Evolutionary conservation across 2,888 invertebrate species (phyloP), one percentile per base, ranked within the genome.

Genomic region (Trissolcus japonicus): DNA sequence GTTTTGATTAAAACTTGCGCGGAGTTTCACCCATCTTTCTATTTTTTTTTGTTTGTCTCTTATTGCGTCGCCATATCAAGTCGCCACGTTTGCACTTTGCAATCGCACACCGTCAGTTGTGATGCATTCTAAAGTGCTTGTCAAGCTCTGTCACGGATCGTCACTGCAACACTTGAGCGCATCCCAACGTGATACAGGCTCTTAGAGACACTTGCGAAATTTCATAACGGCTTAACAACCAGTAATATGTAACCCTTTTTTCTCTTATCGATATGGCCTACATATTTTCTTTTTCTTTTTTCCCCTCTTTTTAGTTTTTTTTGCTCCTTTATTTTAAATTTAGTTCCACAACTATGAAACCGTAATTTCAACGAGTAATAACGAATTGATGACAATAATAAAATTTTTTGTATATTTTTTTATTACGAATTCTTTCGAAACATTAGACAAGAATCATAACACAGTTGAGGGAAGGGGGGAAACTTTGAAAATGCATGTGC

Each of bases 1-100:
- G 81, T 79, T 84, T 85, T 85, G 85, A 86, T 86, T 84, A 86
- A 86, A 86, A 80, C 72, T 54, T 68, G 72, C 65, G 61, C 68
- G 13, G 43, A 43, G 48, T 69, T 72, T 35, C 9, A 6, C 29
- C 6, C 29, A 4, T 78, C 80, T 69, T 75, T 56, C 56, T 66
- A 68, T 71, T 78, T 71, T 51, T 76, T 65, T 74, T 9, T 11
- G 35, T 35, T 35, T 35, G 35, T 35, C 35, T 35, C 9, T 11
- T 78, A 77, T 68, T 57, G 62, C 69, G 40, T 60, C 62, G 66
- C 71, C 73, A 71, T 54, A 77, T 79, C 61, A 71, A 66, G 71
- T 71, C 63, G 71, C 74, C 40, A 50, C 74, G 67, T 71, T 78
- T 78, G 74, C 78, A 74, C 74, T 71, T 78, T 78, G 62, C 50